These are phyloP conservation scores for Stercorarius parasiticus DNA, from an alignment of 2,113 vertebrate species.

Conservation along the genomic window DNA sequence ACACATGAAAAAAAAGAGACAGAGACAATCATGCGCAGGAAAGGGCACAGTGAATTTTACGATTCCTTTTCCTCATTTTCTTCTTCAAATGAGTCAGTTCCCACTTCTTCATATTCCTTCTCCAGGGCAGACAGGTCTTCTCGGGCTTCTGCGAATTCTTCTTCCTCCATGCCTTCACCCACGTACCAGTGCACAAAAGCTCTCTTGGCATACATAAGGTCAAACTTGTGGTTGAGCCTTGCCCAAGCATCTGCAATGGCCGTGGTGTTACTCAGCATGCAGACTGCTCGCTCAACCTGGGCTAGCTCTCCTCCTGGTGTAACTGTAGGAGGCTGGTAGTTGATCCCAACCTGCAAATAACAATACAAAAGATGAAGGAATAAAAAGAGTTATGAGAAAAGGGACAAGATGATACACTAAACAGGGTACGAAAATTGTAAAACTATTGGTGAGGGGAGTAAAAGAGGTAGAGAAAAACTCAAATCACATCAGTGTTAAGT, in stretches of 20 bases:
- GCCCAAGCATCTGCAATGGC: conserved; percentile 77
- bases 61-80: conserved; percentile 64
- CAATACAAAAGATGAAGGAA: not conserved
- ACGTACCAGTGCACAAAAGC: conserved; percentile 80
- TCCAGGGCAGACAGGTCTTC: conserved; percentile 76
- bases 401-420: not conserved
- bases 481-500: not conserved
- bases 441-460: not conserved
- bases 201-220: conserved; percentile 75
- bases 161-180: conserved; percentile 78
- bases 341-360: conserved; percentile 73
- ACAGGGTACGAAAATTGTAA: not conserved
- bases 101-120: conserved; percentile 80
- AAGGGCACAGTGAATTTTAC: conserved; percentile 48
- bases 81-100: conserved; percentile 69
- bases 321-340: conserved; percentile 74
- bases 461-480: not conserved
- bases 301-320: conserved; percentile 74
- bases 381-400: not conserved
- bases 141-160: conserved; percentile 75
- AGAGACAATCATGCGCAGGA: not conserved
- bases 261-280: conserved; percentile 78
- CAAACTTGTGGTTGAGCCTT: conserved; percentile 74
- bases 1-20: not conserved
- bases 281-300: conserved; percentile 71